These are phyloP conservation scores for Nannospalax galili DNA, from an alignment of 2,113 vertebrate species.

Conservation along the genomic window DNA sequence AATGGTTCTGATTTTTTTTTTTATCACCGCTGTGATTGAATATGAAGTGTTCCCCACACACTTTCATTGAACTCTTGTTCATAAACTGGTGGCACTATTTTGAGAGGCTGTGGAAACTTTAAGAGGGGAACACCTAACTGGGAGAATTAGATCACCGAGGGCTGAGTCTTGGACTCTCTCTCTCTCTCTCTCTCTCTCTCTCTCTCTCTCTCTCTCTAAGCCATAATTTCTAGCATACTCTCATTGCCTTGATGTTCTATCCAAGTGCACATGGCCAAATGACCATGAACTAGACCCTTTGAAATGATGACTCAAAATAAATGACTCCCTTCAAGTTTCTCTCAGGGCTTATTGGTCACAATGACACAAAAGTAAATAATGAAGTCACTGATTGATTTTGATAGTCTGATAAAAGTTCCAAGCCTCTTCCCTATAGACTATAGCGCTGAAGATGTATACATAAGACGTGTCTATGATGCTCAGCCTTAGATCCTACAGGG, in stretches of 20 bases:
- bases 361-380: neutral
- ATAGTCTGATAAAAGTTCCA: neutral
- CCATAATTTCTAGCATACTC: neutral
- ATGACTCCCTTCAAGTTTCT: neutral
- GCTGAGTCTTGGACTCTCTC: neutral
- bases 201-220: neutral
- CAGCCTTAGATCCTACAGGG: neutral
- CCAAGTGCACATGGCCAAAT: neutral
- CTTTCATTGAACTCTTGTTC: neutral
- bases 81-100: too few species aligned
- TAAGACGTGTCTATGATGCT: fast-evolving
- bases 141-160: neutral
- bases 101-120: neutral
- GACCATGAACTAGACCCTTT: neutral
- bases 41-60: neutral
- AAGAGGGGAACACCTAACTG: too few species aligned
- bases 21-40: neutral
- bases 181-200: too few species aligned
- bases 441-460: neutral
- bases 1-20: neutral
- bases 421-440: neutral
- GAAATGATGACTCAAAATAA: neutral
- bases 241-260: neutral
- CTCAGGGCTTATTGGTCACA: neutral
- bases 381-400: neutral